phyloP scores from a whole-genome alignment of 2,888 invertebrate species.

The Patella ulyssiponensis region DNA sequence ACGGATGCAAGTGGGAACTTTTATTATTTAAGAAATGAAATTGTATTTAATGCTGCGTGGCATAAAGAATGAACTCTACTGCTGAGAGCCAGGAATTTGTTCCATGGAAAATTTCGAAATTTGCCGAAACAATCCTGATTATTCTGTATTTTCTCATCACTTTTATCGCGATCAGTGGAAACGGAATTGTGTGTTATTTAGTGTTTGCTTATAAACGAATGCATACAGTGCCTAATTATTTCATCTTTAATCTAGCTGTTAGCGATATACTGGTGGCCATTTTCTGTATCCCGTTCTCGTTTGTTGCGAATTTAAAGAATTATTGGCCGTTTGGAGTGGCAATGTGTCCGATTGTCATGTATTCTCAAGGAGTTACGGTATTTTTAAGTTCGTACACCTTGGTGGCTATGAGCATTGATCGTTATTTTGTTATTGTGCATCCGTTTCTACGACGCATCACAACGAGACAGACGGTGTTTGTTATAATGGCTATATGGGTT shows the following conservation, averaged over 20 bases:
- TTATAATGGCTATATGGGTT: slow-evolving; percentile 82
- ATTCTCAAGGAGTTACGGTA: slow-evolving; percentile 77
- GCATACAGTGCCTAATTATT: slow-evolving; percentile 66
- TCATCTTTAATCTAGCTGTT: slow-evolving; percentile 50
- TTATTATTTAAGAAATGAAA: too few relatives aligned
- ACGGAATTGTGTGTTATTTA: slow-evolving; percentile 49
- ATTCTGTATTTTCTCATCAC: slow-evolving; percentile 55
- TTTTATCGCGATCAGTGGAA: slow-evolving; percentile 68
- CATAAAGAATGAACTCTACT: background rate
- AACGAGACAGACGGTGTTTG: slow-evolving; percentile 79
- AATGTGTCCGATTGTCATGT: slow-evolving; percentile 87
- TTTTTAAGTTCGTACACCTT: slow-evolving; percentile 88
- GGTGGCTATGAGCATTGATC: slow-evolving; percentile 89
- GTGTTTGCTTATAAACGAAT: slow-evolving; percentile 51
- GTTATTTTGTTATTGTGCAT: slow-evolving; percentile 90
- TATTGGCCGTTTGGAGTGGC: slow-evolving; percentile 90
- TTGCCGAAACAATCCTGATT: slow-evolving; percentile 66
- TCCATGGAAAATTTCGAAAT: slow-evolving; percentile 34
- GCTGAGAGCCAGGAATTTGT: slow-evolving; percentile 17
- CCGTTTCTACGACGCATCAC: slow-evolving; percentile 86
- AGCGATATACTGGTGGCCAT: slow-evolving; percentile 65
- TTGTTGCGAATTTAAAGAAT: slow-evolving; percentile 82
- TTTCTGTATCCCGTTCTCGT: slow-evolving; percentile 73
- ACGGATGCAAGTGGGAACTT: too few relatives aligned
- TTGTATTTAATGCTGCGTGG: too few relatives aligned